Conservation (phyloP, 2,888 invertebrate species). For the Oegoconia quadripuncta region DNA sequence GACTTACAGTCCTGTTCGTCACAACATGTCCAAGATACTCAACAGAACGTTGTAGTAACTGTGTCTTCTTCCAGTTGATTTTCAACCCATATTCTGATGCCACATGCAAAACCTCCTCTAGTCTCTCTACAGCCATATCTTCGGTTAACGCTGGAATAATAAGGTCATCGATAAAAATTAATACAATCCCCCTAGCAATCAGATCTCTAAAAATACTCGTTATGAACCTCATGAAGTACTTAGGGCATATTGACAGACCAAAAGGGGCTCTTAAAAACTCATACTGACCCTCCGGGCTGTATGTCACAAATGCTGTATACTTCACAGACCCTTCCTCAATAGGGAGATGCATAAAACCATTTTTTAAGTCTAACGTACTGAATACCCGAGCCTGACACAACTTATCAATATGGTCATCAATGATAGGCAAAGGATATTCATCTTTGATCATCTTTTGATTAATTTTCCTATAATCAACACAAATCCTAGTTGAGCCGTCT, state of each 20-base stretch:
- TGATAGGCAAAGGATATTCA: conserved; percentile 16
- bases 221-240: conserved; percentile 20
- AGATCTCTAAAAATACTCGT: conserved; percentile 22
- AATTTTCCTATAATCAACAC: conserved; percentile 19
- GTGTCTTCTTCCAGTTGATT: conserved; percentile 20
- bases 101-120: conserved; percentile 13
- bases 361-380: conserved; percentile 11
- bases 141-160: conserved; percentile 12
- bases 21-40: conserved; percentile 16
- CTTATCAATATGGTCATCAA: conserved; percentile 12
- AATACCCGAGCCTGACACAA: conserved; percentile 4
- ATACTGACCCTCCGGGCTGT: conserved; percentile 11
- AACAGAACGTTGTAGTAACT: conserved; percentile 4
- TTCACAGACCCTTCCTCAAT: conserved; percentile 10
- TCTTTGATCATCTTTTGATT: conserved; percentile 20
- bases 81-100: conserved; percentile 24
- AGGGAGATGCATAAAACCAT: conserved; percentile 10
- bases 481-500: conserved; percentile 14
- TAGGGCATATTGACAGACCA: conserved; percentile 19
- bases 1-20: conserved; percentile 15
- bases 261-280: conserved; percentile 22
- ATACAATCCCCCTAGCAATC: too few relatives aligned
- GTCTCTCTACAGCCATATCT: conserved; percentile 12
- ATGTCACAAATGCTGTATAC: conserved; percentile 17
- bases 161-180: conserved; percentile 27